Evolutionary conservation across 2,113 vertebrate species (phyloP).

Genomic region (Hemibagrus wyckioides): DNA sequence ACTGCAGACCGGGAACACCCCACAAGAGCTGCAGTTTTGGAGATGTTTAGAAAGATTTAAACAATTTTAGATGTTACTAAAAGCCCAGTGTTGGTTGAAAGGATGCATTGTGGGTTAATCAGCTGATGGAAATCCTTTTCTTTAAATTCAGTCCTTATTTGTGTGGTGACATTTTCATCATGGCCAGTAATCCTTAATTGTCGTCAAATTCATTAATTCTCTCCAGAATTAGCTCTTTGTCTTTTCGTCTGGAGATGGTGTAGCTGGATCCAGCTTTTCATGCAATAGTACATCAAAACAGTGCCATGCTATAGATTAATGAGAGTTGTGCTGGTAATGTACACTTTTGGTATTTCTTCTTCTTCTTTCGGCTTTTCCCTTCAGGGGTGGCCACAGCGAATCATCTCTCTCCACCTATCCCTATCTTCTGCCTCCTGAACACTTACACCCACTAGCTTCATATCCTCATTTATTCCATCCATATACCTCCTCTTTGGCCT

Average conservation of each 20-base stretch:
- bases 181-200: not conserved
- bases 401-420: no score
- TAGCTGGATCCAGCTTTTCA: no score
- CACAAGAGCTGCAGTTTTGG: no score
- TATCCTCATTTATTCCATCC: no score
- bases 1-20: no score
- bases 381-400: no score
- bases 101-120: not conserved
- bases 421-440: no score
- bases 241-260: not conserved
- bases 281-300: not conserved
- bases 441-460: no score
- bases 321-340: not conserved
- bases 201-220: not conserved
- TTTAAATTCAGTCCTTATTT: not conserved
- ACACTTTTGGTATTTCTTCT: constrained; percentile 1
- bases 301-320: not conserved
- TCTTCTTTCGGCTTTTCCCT: no score
- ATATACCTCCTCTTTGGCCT: no score
- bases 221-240: not conserved
- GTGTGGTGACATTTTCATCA: not conserved
- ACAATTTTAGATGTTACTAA: not conserved
- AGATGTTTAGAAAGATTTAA: no score
- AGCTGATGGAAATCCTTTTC: not conserved
- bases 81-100: not conserved